Evolutionary conservation across 2,888 invertebrate species (phyloP), one percentile per base, ranked within the genome.

Genomic region (Archips xylosteana): DNA sequence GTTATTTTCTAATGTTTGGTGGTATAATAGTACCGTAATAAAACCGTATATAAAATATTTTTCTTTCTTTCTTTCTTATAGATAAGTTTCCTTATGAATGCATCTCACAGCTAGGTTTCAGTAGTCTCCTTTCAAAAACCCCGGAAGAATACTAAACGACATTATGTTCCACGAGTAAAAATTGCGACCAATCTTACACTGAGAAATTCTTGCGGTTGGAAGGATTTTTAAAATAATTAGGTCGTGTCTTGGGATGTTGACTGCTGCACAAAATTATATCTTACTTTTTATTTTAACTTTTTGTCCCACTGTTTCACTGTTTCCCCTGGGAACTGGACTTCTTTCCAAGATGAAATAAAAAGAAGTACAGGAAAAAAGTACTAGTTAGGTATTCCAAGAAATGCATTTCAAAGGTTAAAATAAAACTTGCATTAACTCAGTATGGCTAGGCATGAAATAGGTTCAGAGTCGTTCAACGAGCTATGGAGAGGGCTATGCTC

Each of bases 111-210:
- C 47, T 45, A 45, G 12, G 12, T 42, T 51, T 51, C 51, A 54
- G 51, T 9, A 32, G 13, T 36, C 39, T 51, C 42, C 13, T 5
- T 60, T 59, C 32, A 13, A 51, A 23, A 32, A 51, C 6, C 49
- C 47, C 61, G 61, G 69, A 60, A 49, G 61, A 60, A 39, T 69
- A 62, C 54, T 70, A 51, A 51, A 66, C 57, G 61, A 57, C 61
- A 12, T 45, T 73, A 66, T 74, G 49, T 76, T 59, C 45, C 54
- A 12, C 13, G 60, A 68, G 74, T 23, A 67, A 70, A 76, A 75
- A 75, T 75, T 66, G 70, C 66, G 10, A 32, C 45, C 71, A 65
- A 72, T 76, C 67, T 75, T 73, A 61, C 36, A 51, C 49, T 47
- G 36, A 60, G 61, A 51, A 49, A 62, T 65, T 32, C 49, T 62